Base-by-base conservation (phyloP, 2,797 vertebrate genomes). In the Platyrinchus mystaceus region DNA sequence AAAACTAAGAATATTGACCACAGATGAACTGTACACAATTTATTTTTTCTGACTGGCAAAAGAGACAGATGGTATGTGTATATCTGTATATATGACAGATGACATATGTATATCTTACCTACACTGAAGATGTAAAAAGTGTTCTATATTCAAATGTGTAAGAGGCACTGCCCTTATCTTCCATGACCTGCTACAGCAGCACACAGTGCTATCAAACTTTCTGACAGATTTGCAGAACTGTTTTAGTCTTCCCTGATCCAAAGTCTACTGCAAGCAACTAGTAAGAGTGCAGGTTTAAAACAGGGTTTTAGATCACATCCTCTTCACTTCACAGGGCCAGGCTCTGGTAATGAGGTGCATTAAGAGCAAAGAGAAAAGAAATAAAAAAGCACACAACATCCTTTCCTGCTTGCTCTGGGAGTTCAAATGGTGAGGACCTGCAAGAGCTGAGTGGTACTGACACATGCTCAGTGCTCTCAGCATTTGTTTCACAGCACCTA, bases 121-220 rank as follows among this genome's bases (percentile, higher is more conserved):
- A 34, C 14, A 14, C 17, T 46, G 32, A 53, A 64, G 41, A 68
- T 19, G 7, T 20, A 4, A 59, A 63, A 32, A 12, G 0, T 34
- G 7, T 24, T 67, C 37, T 49, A 12, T n/a, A 14, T 56, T 52
- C 59, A 60, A 43, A 47, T 0, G 0, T 27, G 4, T 9, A 23
- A 56, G 27, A 63, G 13, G 10, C 30, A 30, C 8, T 41, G 28
- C 7, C 13, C 14, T 73, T 53, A 10, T 19, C 63, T 69, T 28
- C 7, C 19, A 0, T 19, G 41, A 22, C 15, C 66, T 47, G 10
- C 6, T 71, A 26, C 2, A 7, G 4, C 7, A 52, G 2, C 2
- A 1, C 2, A 10, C 21, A 2, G 0, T 21, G 20, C 26, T 21
- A 50, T 27, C 9, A 53, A 49, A 39, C 27, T 41, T 73, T 78